Evolutionary conservation across 2,113 vertebrate species (phyloP).

Genomic region (Holacanthus passer): DNA sequence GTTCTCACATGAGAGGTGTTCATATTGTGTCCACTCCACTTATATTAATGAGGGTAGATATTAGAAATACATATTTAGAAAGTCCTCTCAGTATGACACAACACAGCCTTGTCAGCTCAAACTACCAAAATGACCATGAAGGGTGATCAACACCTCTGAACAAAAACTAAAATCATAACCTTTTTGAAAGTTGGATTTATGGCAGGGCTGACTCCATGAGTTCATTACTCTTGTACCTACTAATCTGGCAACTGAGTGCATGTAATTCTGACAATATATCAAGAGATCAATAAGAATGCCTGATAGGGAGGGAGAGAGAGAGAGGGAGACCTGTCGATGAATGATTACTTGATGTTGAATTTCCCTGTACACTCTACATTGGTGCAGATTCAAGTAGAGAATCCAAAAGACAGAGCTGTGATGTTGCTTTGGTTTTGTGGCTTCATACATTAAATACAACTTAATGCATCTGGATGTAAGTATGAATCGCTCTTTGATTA

Average conservation of each 20-base stretch:
- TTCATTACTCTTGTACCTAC: background rate
- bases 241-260: background rate
- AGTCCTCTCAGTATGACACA: background rate
- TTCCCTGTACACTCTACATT: background rate
- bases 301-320: background rate
- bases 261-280: background rate
- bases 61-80: too few relatives aligned
- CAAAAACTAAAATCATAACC: background rate
- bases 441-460: background rate
- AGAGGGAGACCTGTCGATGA: background rate
- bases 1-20: background rate
- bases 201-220: background rate
- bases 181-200: background rate
- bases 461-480: conserved; percentile 13
- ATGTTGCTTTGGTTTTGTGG: background rate
- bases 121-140: background rate
- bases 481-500: conserved; percentile 27
- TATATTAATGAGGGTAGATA: background rate
- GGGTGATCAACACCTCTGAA: background rate
- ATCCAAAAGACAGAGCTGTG: background rate
- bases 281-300: background rate
- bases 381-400: background rate
- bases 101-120: background rate
- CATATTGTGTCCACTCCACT: background rate
- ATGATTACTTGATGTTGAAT: background rate